A percentile compares a stretch with the other conserved stretches of the same genome.
These are phyloP conservation scores for Melieria omissa DNA, from an alignment of 2,888 invertebrate genomes.

Conservation along the genomic window DNA sequence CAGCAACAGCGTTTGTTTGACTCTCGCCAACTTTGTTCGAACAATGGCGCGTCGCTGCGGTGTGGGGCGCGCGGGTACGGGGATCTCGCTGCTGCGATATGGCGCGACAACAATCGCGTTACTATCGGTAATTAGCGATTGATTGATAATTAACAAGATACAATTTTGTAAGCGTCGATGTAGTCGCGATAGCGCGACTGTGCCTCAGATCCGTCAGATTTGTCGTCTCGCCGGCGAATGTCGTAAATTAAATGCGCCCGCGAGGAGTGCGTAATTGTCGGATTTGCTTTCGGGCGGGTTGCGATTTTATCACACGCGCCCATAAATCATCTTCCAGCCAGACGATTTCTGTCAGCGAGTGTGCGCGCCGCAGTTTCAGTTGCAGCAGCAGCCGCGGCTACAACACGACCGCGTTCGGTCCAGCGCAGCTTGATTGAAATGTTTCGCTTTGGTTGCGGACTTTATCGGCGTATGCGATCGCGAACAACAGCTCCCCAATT, in stretches of 20 bases:
- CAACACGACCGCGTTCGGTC: not conserved
- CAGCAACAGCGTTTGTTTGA: not conserved
- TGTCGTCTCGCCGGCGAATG: too few species aligned
- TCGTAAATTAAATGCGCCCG: too few species aligned
- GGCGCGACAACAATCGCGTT: constrained; percentile 57
- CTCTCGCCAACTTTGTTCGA: constrained; percentile 12
- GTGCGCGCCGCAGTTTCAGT: constrained; percentile 42
- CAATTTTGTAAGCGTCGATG: constrained; percentile 54
- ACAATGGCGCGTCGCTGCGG: constrained; percentile 1
- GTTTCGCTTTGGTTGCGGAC: constrained; percentile 40
- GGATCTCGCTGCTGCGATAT: constrained; percentile 35
- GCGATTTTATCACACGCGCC: constrained; percentile 49
- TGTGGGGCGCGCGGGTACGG: not conserved
- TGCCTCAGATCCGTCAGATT: not conserved
- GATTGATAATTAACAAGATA: constrained; percentile 63
- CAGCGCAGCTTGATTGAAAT: constrained; percentile 44
- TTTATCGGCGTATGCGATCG: constrained; percentile 32
- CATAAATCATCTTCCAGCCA: constrained; percentile 51
- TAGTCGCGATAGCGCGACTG: not conserved
- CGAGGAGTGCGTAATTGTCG: constrained; percentile 23
- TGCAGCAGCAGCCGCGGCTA: not conserved
- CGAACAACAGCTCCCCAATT: constrained; percentile 12
- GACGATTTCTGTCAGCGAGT: constrained; percentile 51
- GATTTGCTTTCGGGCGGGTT: constrained; percentile 37
- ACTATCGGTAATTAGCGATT: constrained; percentile 63